Evolutionary conservation across 1,140 invertebrate genomes (phyloP), one percentile per base, ranked within the genome.

Genomic region (Drosophila yakuba): DNA sequence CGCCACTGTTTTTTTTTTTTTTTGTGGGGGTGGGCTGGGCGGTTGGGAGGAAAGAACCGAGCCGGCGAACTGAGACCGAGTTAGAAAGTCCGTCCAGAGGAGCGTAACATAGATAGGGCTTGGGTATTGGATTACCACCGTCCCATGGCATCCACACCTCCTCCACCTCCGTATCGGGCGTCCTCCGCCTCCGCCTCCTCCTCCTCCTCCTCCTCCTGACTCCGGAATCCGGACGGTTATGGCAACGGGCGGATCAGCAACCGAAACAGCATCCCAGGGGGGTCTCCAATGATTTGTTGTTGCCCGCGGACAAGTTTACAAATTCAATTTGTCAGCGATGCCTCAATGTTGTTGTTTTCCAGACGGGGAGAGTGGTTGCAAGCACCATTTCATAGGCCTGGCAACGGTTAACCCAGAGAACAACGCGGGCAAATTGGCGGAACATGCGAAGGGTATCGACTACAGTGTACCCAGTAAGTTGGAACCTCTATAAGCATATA

Each of bases 271-370:
- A 55, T 77, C 79, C 79, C 58, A 36, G 48, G 59, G 59, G 45
- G 71, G 63, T 68, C 54, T 67, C 51, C 78, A 60, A 86, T 86
- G 78, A 86, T 86, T 86, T 86, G 81, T 78, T 86, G 69, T 80
- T 84, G 82, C 74, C 63, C 72, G 78, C 61, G 61, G 58, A 74
- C 61, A 84, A 84, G 50, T 85, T 84, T 82, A 86, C 83, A 86
- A 88, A 88, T 88, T 88, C 66, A 88, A 88, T 88, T 88, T 88
- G 83, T 89, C 84, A 89, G 84, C 83, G 64, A 75, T 80, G 80
- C 80, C 51, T 57, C 51, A 57, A 52, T 47, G 80, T 25, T 60
- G 76, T 75, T 71, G 72, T 47, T 32, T 32, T 11, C 28, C 10
- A 55, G 28, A 44, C 39, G 50, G 64, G 20, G 32, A 2, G 68